Percentiles rank a stretch among this genome's conserved stretches.
Evolutionary conservation across 2,113 vertebrate species (phyloP).

Genomic region (Rhinogobius similis): DNA sequence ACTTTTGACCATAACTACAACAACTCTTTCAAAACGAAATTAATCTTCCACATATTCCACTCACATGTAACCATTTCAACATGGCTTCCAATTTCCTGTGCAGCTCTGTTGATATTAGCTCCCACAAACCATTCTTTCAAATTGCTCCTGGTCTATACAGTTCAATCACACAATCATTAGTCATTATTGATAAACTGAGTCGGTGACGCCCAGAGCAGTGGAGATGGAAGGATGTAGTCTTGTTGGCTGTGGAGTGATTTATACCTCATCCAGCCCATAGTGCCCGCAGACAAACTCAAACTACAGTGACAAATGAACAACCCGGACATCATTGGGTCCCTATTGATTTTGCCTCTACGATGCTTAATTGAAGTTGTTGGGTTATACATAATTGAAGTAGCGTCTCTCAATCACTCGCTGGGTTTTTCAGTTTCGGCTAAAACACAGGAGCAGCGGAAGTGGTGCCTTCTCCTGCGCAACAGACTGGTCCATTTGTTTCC

Average conservation of each 20-base stretch:
- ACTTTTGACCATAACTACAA: not conserved
- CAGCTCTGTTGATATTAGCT: not conserved
- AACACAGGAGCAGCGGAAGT: conserved; percentile 43
- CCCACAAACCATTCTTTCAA: not conserved
- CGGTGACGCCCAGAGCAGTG: conserved; percentile 36
- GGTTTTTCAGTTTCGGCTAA: conserved; percentile 20
- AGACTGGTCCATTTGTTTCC: conserved; percentile 51
- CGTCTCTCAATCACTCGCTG: conserved; percentile 52
- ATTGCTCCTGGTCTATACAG: conserved; percentile 13
- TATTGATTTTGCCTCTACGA: conserved; percentile 76
- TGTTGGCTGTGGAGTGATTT: conserved; percentile 51
- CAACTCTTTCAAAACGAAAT: not conserved
- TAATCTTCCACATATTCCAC: not conserved
- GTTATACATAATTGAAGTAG: conserved; percentile 75
- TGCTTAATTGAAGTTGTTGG: conserved; percentile 78
- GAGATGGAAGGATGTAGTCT: conserved; percentile 41
- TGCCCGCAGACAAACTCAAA: conserved; percentile 36
- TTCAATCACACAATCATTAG: conserved; percentile 41
- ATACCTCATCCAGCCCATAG: conserved; percentile 24
- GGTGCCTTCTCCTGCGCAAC: conserved; percentile 23
- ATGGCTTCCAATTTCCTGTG: not conserved
- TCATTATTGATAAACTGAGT: conserved; percentile 54
- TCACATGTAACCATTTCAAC: not conserved
- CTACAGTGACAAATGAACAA: conserved; percentile 64
- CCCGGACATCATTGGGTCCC: conserved; percentile 68